Percentiles rank a stretch among this genome's conserved stretches.
Conservation (phyloP, 2,797 vertebrate species). For the Champsocephalus gunnari region DNA sequence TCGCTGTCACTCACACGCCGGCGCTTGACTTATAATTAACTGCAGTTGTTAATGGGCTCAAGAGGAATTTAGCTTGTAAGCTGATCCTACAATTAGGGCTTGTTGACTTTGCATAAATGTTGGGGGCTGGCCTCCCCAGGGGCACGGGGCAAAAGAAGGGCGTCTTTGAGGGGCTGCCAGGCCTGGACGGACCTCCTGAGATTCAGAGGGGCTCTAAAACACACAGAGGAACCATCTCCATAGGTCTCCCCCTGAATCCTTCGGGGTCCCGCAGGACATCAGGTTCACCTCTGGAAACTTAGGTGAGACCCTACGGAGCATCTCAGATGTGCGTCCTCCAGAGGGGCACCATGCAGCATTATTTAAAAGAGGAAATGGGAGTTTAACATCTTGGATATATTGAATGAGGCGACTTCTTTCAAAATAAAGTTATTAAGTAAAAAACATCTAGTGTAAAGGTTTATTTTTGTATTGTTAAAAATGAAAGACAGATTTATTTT, state of each 20-base stretch:
- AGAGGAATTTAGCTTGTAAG: slow-evolving; percentile 84
- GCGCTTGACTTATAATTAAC: slow-evolving; percentile 77
- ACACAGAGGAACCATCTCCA: slow-evolving; percentile 62
- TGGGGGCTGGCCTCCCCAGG: slow-evolving; percentile 69
- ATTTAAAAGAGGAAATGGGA: slow-evolving; percentile 35
- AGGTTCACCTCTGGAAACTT: slow-evolving; percentile 71
- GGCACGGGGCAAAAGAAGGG: slow-evolving; percentile 75
- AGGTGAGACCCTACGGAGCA: slow-evolving; percentile 47
- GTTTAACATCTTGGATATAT: neutral
- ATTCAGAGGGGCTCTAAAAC: slow-evolving; percentile 60
- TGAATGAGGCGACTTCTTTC: neutral
- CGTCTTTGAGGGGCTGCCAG: slow-evolving; percentile 81
- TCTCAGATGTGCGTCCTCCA: slow-evolving; percentile 39
- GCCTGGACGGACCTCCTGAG: slow-evolving; percentile 67
- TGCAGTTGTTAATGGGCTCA: slow-evolving; percentile 85
- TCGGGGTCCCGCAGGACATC: slow-evolving; percentile 60
- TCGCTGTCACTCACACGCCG: slow-evolving; percentile 57
- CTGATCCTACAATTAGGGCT: slow-evolving; percentile 86
- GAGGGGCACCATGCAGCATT: slow-evolving; percentile 27
- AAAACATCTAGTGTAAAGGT: neutral
- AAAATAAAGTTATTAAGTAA: neutral
- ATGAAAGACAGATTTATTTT: no score
- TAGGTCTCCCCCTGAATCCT: slow-evolving; percentile 57
- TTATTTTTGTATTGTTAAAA: neutral
- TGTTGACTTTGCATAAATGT: slow-evolving; percentile 88